Evolutionary conservation across 1,140 invertebrate species (phyloP), one percentile per base, ranked within the genome.

Genomic region (Euglossa dilemma): DNA sequence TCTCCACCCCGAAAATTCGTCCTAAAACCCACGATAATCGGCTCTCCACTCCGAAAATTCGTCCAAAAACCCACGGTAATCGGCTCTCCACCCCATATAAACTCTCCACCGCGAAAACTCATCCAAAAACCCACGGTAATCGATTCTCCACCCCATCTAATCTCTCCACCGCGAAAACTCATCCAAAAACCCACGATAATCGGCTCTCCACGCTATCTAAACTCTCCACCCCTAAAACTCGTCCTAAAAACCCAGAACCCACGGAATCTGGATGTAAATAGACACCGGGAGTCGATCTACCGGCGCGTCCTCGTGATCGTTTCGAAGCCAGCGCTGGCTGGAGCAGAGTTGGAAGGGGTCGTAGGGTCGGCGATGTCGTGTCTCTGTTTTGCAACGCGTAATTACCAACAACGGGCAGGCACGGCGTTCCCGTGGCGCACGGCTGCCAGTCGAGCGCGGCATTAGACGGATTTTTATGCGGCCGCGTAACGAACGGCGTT

Each of bases 351-450:
- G 61, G 83, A 70, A 74, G 66, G 66, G 91, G 87, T 91, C 90
- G 74, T 56, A 67, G 84, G 87, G 87, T 92, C 85, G 89, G 54
- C 76, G 78, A 87, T 86, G 87, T 92, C 91, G 91, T 91, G 91
- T 91, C 87, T 88, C 87, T 91, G 88, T 92, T 92, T 92, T 91
- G 91, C 90, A 92, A 92, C 90, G 89, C 89, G 89, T 91, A 93
- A 93, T 93, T 93, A 93, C 87, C 87, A 84, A 87, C 84, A 88
- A 87, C 86, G 73, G 72, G 79, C 79, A 77, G 69, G 77, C 84
- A 85, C 81, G 81, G 67, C 78, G 83, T 70, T 28, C 76, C 75
- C 69, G 69, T 52, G 85, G 83, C 78, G 52, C 80, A 88, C 72
- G 75, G 86, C 85, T 75, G 85, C 83, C 79, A 83, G 85, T 87